These are phyloP conservation scores for Euzetes globulus DNA, from an alignment of 2,888 invertebrate genomes.

Conservation along the genomic window DNA sequence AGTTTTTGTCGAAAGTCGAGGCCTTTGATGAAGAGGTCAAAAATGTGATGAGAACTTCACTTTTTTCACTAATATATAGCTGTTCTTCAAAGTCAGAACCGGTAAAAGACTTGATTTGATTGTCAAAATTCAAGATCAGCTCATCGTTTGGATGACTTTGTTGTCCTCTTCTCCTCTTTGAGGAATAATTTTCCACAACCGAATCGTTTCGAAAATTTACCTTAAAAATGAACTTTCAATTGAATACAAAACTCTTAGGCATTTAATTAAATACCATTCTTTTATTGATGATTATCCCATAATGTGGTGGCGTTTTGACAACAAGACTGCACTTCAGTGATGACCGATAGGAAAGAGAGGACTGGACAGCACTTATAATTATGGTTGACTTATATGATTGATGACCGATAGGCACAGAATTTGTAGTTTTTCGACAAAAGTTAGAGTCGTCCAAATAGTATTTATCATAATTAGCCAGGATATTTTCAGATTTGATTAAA, in stretches of 20 bases:
- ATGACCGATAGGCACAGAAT: not conserved
- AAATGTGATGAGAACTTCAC: not conserved
- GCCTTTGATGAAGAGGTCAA: not conserved
- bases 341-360: not conserved
- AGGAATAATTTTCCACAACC: not conserved
- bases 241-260: not conserved
- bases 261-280: not conserved
- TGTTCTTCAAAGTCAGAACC: not conserved
- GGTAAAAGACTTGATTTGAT: not conserved
- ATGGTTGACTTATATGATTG: not conserved
- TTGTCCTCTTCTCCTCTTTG: not conserved
- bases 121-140: not conserved
- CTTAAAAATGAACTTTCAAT: no score
- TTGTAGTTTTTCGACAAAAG: not conserved
- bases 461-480: not conserved
- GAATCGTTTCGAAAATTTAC: not conserved
- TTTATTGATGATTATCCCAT: not conserved
- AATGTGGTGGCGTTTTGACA: not conserved
- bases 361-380: not conserved
- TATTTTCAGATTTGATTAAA: no score
- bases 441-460: not conserved
- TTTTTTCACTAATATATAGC: not conserved
- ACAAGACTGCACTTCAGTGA: not conserved
- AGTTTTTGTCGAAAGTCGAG: not conserved
- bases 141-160: not conserved